phyloP scores from a whole-genome alignment of 2,113 vertebrate genomes.

The Prionailurus bengalensis region DNA sequence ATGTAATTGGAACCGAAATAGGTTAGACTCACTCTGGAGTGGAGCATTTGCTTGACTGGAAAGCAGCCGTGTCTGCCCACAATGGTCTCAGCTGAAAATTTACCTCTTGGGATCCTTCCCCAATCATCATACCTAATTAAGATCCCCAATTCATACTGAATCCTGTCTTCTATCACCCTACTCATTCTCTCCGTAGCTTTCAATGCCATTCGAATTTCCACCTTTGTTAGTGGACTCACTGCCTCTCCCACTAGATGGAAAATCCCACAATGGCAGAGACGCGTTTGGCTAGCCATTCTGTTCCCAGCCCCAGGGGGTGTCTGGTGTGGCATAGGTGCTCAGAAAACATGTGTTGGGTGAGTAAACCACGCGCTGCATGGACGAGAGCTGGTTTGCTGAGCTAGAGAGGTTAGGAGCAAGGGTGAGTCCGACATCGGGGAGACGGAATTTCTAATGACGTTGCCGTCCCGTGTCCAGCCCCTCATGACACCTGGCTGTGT shows the following conservation, averaged over 20 bases:
- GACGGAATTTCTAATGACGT: not conserved
- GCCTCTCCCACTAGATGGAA: not conserved
- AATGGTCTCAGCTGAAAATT: not conserved
- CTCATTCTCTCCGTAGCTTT: not conserved
- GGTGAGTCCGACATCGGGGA: not conserved
- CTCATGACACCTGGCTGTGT: not conserved
- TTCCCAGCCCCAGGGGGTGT: not conserved
- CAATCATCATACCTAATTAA: not conserved
- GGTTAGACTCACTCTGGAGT: too few relatives aligned
- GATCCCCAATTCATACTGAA: not conserved
- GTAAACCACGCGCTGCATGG: not conserved
- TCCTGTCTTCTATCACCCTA: not conserved
- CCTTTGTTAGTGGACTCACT: not conserved
- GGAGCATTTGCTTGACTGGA: not conserved
- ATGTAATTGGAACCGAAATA: not conserved
- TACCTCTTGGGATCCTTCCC: not conserved
- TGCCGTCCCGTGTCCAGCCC: too few relatives aligned
- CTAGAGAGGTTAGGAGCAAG: not conserved
- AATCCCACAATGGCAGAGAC: not conserved
- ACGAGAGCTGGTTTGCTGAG: not conserved
- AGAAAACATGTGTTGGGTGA: not conserved
- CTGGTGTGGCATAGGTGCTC: not conserved
- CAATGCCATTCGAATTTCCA: not conserved
- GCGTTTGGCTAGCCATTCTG: not conserved
- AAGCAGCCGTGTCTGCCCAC: not conserved